A percentile compares a stretch with the other conserved stretches of the same genome.
Conservation (phyloP, 2,797 vertebrate species). For the Megaceryle alcyon region DNA sequence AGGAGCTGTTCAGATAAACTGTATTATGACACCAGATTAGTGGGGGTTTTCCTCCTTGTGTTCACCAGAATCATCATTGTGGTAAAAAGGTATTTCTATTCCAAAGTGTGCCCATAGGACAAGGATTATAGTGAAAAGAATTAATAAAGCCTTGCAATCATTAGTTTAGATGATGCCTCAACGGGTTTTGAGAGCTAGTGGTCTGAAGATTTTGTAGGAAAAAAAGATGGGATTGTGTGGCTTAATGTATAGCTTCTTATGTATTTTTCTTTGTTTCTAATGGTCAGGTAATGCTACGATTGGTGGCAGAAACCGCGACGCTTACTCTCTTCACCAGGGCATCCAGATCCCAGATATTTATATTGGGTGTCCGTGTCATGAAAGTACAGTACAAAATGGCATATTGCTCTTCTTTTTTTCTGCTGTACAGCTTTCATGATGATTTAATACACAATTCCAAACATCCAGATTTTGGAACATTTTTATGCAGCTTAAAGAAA, state of each 20-base stretch:
- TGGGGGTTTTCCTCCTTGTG: background rate
- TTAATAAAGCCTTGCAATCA: background rate
- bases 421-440: background rate
- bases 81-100: constrained; percentile 1
- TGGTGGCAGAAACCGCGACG: background rate
- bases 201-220: background rate
- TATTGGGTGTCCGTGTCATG: background rate
- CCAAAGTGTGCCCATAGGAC: background rate
- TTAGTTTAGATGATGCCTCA: background rate
- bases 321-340: background rate
- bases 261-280: constrained; percentile 1
- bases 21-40: background rate
- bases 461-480: background rate
- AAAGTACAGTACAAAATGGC: background rate
- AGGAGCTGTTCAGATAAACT: constrained; percentile 11
- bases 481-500: background rate
- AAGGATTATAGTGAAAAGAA: constrained; percentile 17
- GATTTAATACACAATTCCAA: background rate
- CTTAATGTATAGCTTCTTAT: background rate
- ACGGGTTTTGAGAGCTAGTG: background rate
- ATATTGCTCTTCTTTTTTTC: background rate
- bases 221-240: background rate
- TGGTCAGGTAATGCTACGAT: background rate
- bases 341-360: background rate
- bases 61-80: background rate